Evolutionary conservation across 2,888 invertebrate species (phyloP).

Genomic region (Sussaba pulchella): DNA sequence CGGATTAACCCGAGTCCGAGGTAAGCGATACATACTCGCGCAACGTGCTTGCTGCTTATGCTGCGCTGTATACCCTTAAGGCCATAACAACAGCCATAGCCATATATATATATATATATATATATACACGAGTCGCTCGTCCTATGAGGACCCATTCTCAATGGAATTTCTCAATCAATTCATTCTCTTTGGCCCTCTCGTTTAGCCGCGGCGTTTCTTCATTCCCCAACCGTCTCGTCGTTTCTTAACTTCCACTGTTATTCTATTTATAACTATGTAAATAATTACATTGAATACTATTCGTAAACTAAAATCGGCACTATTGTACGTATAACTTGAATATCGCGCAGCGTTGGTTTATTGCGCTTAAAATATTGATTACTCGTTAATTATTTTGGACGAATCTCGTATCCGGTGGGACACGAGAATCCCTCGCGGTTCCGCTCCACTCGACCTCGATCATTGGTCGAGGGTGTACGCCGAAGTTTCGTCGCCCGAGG

Average conservation of each 20-base stretch:
- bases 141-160: too few relatives aligned
- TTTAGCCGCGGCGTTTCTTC: constrained; percentile 17
- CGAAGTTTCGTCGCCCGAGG: constrained; percentile 36
- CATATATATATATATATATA: constrained; percentile 40
- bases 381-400: constrained; percentile 47
- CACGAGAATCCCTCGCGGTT: constrained; percentile 19
- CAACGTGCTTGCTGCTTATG: too few relatives aligned
- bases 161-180: constrained; percentile 59
- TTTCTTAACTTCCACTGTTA: too few relatives aligned
- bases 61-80: too few relatives aligned
- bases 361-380: constrained; percentile 47
- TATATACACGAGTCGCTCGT: too few relatives aligned
- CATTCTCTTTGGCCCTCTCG: constrained; percentile 31
- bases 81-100: neutral
- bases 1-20: constrained; percentile 79
- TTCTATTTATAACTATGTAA: too few relatives aligned
- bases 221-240: constrained; percentile 27
- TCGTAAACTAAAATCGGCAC: too few relatives aligned
- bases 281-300: too few relatives aligned
- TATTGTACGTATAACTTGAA: too few relatives aligned
- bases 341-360: neutral
- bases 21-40: constrained; percentile 79
- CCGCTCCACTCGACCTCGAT: constrained; percentile 62
- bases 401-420: neutral
- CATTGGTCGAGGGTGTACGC: constrained; percentile 72